Conservation (phyloP, 2,888 invertebrate species). For the Brassicogethes aeneus region DNA sequence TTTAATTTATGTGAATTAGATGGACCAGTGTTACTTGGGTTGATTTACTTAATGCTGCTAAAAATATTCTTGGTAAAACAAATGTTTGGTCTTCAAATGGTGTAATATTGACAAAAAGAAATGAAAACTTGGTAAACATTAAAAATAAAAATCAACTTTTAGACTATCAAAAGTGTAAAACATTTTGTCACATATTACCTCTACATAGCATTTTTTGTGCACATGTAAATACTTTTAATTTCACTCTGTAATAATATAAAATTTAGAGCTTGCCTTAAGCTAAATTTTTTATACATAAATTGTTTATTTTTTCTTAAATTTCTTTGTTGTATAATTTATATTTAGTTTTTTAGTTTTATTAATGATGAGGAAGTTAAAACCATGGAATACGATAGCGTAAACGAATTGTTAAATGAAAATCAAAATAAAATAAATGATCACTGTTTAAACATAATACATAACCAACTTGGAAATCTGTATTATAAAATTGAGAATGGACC, state of each 20-base stretch:
- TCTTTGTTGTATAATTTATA: too few relatives aligned
- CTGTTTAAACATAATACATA: too few relatives aligned
- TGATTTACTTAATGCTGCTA: neutral
- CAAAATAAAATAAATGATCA: too few relatives aligned
- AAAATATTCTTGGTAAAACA: neutral
- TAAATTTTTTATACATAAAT: neutral
- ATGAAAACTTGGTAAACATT: neutral
- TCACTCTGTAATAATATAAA: too few relatives aligned
- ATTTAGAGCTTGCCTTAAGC: neutral
- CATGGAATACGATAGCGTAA: neutral
- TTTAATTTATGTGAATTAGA: too few relatives aligned
- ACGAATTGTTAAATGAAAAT: too few relatives aligned
- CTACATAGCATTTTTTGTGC: neutral
- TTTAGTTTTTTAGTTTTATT: too few relatives aligned
- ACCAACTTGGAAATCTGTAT: too few relatives aligned
- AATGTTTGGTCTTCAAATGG: neutral
- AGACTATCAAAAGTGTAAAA: neutral
- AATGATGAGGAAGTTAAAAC: neutral
- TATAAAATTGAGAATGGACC: too few relatives aligned
- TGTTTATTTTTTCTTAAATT: neutral
- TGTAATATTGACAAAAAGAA: neutral
- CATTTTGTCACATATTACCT: too few relatives aligned
- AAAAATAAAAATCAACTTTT: neutral
- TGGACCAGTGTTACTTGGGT: too few relatives aligned
- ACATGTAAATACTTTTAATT: neutral